Percentiles rank a stretch among this genome's conserved stretches.
Conservation (phyloP, 2,113 vertebrate genomes). For the Progne subis region DNA sequence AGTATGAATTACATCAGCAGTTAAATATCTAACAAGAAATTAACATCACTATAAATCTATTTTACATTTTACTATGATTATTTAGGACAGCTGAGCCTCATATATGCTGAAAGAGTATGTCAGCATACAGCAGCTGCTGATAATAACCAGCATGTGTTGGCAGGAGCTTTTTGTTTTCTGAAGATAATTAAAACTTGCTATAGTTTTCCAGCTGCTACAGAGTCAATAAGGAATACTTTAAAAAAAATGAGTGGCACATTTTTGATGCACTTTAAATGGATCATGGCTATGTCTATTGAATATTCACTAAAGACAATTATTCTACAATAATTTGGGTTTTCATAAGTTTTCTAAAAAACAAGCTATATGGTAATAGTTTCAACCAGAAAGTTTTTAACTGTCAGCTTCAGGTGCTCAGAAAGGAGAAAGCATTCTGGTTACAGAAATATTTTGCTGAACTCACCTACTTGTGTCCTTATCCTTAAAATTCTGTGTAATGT, state of each 20-base stretch:
- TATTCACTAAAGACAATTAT: neutral
- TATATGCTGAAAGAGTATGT: slow-evolving; percentile 52
- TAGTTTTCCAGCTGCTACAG: slow-evolving; percentile 70
- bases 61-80: slow-evolving; percentile 64
- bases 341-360: neutral
- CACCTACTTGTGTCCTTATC: neutral
- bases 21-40: slow-evolving; percentile 65
- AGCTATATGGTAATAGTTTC: neutral
- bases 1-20: slow-evolving; percentile 47
- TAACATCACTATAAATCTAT: slow-evolving; percentile 65
- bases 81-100: slow-evolving; percentile 73
- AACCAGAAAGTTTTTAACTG: neutral
- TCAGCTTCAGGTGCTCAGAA: neutral
- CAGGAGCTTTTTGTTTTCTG: slow-evolving; percentile 67
- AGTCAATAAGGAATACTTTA: slow-evolving; percentile 40
- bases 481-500: neutral
- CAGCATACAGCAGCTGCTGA: slow-evolving; percentile 69
- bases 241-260: neutral
- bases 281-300: neutral
- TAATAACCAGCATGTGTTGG: slow-evolving; percentile 65
- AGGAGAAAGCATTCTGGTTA: neutral
- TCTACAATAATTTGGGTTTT: neutral
- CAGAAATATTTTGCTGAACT: neutral
- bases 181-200: slow-evolving; percentile 73
- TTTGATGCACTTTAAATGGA: slow-evolving; percentile 35